These are phyloP conservation scores for Heterotis niloticus DNA, from an alignment of 2,113 vertebrate genomes.

Conservation along the genomic window DNA sequence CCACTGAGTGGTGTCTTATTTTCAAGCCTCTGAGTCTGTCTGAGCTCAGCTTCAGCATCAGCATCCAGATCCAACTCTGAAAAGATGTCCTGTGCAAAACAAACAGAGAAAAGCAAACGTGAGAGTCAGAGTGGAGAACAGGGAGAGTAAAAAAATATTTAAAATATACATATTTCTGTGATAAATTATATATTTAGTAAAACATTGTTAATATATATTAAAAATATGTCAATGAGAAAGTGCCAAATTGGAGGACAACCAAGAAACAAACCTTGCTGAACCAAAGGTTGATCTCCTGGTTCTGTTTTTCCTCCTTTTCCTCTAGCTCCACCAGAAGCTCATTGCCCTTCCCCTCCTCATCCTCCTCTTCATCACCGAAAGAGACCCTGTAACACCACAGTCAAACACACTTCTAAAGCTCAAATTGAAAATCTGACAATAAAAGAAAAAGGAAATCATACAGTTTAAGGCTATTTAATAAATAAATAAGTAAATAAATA, in stretches of 20 bases:
- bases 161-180: too few species aligned
- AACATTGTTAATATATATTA: too few species aligned
- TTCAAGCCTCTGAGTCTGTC: slow-evolving; percentile 72
- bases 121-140: background rate
- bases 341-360: slow-evolving; percentile 55
- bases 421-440: too few species aligned
- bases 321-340: slow-evolving; percentile 82
- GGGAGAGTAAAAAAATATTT: background rate
- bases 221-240: background rate
- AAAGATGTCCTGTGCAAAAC: slow-evolving; percentile 73
- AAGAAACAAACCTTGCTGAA: slow-evolving; percentile 79
- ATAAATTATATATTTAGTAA: too few species aligned
- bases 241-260: background rate
- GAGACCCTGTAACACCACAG: slow-evolving; percentile 49
- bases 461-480: background rate
- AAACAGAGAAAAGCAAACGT: background rate
- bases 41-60: slow-evolving; percentile 75
- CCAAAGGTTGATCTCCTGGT: slow-evolving; percentile 80
- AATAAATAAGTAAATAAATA: background rate
- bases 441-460: background rate
- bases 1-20: slow-evolving; percentile 43
- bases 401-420: background rate
- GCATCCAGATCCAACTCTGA: slow-evolving; percentile 76
- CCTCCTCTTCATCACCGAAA: slow-evolving; percentile 57
- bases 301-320: slow-evolving; percentile 69